Evolutionary conservation across 2,113 vertebrate species (phyloP), one percentile per base, ranked within the genome.

Genomic region (Apistogramma diplotaenia): DNA sequence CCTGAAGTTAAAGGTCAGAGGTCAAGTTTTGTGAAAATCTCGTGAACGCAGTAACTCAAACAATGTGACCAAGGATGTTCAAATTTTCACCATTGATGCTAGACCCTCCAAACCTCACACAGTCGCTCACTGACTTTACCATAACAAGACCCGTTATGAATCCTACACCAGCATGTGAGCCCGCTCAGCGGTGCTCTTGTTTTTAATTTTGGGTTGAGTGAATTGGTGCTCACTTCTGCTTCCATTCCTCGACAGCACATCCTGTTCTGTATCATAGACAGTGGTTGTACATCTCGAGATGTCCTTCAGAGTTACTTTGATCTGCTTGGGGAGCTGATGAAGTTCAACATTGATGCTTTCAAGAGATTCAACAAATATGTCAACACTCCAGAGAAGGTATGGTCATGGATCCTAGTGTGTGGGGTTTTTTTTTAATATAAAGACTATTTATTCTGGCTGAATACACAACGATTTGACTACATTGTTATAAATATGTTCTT

Each of bases 271-370:
- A 99, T 99, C 85, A 98, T 99, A 62, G 98, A 99, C 83, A 99
- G 98, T 1, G 98, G 99, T 84, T 99, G 98, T 92, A 99, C 98
- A 40, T 99, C 98, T 1, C 94, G 97, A 80, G 98, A 99, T 43
- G 97, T 99, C 77, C 96, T 99, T 3, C 98, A 99, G 95, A 99
- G 98, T 93, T 99, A 99, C 93, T 99, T 99, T 78, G 98, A 99
- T 89, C 96, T 99, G 61, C 95, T 99, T 27, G 98, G 98, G 62
- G 98, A 99, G 76, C 96, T 99, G 78, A 99, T 99, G 98, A 99
- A 99, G 92, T 99, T 99, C 92, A 99, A 99, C 76, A 97, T 99
- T 4, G 97, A 99, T 77, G 98, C 98, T 33, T 99, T 99, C 93
- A 98, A 97, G 93, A 97, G 97, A 91, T 99, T 99, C 93, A 99